Conservation (phyloP, 2,888 invertebrate species). For the Drosophila lutescens region DNA sequence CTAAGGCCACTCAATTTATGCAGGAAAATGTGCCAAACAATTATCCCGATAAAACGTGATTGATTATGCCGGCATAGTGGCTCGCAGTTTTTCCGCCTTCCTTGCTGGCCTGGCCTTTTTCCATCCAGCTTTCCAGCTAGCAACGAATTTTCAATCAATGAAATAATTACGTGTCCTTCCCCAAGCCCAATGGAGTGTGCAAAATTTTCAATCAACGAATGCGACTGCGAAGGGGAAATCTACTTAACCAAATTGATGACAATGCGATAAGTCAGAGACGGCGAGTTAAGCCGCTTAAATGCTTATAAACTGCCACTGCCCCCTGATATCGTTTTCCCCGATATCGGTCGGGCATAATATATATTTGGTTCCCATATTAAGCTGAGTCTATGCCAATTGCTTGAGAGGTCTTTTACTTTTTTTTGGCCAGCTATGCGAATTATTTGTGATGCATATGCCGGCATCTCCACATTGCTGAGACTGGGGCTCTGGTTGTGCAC, state of each 20-base stretch:
- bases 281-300: slow-evolving; percentile 75
- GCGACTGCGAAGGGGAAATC: slow-evolving; percentile 46
- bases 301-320: slow-evolving; percentile 70
- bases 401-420: slow-evolving; percentile 30
- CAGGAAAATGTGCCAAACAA: slow-evolving; percentile 58
- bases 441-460: slow-evolving; percentile 58
- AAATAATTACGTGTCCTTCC: slow-evolving; percentile 69
- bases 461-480: slow-evolving; percentile 16
- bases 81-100: slow-evolving; percentile 24
- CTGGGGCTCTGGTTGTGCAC: slow-evolving; percentile 11
- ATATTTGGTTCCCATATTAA: slow-evolving; percentile 33
- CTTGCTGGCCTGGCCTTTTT: background rate
- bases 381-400: slow-evolving; percentile 48
- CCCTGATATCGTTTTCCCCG: background rate
- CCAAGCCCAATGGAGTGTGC: slow-evolving; percentile 59
- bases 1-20: slow-evolving; percentile 57
- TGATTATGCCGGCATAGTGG: slow-evolving; percentile 57
- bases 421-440: slow-evolving; percentile 54
- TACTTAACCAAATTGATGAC: slow-evolving; percentile 77
- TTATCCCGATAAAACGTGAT: slow-evolving; percentile 73
- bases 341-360: background rate
- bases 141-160: slow-evolving; percentile 68
- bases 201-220: slow-evolving; percentile 69
- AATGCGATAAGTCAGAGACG: slow-evolving; percentile 75
- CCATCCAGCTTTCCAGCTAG: slow-evolving; percentile 5